Evolutionary conservation across 1,140 invertebrate genomes (phyloP).

Genomic region (Zaprionus capensis): DNA sequence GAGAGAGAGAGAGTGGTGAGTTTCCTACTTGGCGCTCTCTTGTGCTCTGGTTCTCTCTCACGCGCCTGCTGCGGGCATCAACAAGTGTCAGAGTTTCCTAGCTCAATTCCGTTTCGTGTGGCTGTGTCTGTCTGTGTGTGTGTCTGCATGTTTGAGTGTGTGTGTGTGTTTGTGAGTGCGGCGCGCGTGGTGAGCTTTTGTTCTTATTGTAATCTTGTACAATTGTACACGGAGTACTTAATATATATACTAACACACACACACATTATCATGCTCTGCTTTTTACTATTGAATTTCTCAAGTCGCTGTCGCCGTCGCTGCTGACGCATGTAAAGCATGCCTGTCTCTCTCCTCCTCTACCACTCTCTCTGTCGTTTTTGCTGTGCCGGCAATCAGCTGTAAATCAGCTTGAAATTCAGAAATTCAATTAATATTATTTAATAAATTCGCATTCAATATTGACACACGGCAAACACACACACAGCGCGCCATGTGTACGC

Average conservation of each 20-base stretch:
- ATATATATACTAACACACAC: conserved; percentile 23
- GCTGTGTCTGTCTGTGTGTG: conserved; percentile 61
- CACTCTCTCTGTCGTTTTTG: conserved; percentile 1
- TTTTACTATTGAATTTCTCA: conserved; percentile 76
- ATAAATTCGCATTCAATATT: conserved; percentile 60
- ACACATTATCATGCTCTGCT: conserved; percentile 65
- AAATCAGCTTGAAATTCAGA: conserved; percentile 65
- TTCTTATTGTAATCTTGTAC: conserved; percentile 29
- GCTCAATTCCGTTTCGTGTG: conserved; percentile 66
- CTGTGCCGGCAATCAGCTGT: conserved; percentile 54
- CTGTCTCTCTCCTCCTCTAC: conserved; percentile 22
- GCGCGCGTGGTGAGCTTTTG: conserved; percentile 62
- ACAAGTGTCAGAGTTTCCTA: conserved; percentile 50
- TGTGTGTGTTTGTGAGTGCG: not conserved
- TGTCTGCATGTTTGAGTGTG: too few relatives aligned
- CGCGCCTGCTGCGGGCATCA: conserved; percentile 17
- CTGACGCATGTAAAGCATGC: conserved; percentile 69
- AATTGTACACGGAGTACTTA: conserved; percentile 33
- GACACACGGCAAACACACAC: conserved; percentile 43
- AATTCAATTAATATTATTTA: conserved; percentile 74
- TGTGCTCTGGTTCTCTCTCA: conserved; percentile 14
- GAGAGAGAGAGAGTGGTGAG: conserved; percentile 51
- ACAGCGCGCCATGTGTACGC: conserved; percentile 20
- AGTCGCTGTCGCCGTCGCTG: conserved; percentile 32
- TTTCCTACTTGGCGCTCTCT: conserved; percentile 44